Evolutionary conservation across 2,797 vertebrate genomes (phyloP), one percentile per base, ranked within the genome.

Genomic region (Helicolenus hilgendorfi): DNA sequence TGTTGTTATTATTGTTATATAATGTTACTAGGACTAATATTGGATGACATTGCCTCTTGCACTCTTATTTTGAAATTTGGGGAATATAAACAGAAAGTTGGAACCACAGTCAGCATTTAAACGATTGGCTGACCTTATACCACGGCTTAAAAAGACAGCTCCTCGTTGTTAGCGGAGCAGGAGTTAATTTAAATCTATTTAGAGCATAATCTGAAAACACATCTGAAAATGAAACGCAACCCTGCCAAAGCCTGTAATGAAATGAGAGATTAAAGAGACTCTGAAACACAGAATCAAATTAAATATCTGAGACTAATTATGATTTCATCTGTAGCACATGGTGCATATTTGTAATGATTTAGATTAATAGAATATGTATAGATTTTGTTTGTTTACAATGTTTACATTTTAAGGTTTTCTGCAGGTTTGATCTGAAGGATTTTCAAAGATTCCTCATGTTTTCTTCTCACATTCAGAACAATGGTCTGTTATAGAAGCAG

Each of bases 241-340:
- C 11, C 27, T 76, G 73, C 41, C 24, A 68, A 63, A 71, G 22
- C 62, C 18, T 68, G 55, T 24, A 26, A 72, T 63, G 24, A 69
- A 68, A 75, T 35, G 2, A 24, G 64, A 26, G 26, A 81, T 63
- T 58, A 33, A 59, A 84, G 59, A 81, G 24, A 74, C 27, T 60
- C 14, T 38, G 1, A 38, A 65, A 59, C 10, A 41, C 13, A 4
- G 58, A 26, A 20, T 56, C 5, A 67, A 45, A 60, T 80, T 14
- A 38, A 49, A 71, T 72, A 9, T 10, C 35, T 15, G 11, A 14
- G 24, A 72, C 22, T 58, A 55, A 56, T 72, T 38, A 26, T n/a
- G 33, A 68, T 38, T 64, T 35, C 6, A 69, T 79, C 55, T 56
- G 11, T 33, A 14, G 22, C 56, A 36, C 14, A 18, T n/a, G 59